These are phyloP conservation scores for Astur gentilis DNA, from an alignment of 2,113 vertebrate species.

Conservation along the genomic window DNA sequence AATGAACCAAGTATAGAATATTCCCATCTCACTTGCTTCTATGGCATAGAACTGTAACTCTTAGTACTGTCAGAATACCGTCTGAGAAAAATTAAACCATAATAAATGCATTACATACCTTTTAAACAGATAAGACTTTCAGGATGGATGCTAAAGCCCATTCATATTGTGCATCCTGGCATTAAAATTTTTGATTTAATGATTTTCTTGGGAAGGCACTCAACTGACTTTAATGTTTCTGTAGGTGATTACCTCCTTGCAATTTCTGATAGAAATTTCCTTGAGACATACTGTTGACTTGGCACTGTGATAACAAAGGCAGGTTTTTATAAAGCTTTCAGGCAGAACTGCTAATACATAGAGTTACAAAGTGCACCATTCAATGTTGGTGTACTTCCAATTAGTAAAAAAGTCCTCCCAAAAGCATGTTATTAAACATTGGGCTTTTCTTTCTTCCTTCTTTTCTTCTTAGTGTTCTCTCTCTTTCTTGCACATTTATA, in stretches of 20 bases:
- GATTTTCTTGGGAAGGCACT: neutral
- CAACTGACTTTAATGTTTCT: neutral
- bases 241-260: neutral
- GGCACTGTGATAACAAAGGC: neutral
- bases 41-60: neutral
- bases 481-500: neutral
- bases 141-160: neutral
- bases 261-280: neutral
- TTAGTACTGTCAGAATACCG: neutral
- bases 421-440: neutral
- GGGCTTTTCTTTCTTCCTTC: neutral
- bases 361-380: neutral
- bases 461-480: neutral
- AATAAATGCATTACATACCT: neutral
- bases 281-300: neutral
- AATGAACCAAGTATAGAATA: neutral
- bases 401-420: neutral
- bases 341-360: neutral
- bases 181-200: neutral
- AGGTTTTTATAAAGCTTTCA: neutral
- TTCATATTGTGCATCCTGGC: neutral
- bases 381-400: neutral
- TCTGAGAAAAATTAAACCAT: neutral
- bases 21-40: neutral
- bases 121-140: constrained; percentile 24